These are phyloP conservation scores for Heterohyrax brucei DNA, from an alignment of 2,797 vertebrate species.

Conservation along the genomic window DNA sequence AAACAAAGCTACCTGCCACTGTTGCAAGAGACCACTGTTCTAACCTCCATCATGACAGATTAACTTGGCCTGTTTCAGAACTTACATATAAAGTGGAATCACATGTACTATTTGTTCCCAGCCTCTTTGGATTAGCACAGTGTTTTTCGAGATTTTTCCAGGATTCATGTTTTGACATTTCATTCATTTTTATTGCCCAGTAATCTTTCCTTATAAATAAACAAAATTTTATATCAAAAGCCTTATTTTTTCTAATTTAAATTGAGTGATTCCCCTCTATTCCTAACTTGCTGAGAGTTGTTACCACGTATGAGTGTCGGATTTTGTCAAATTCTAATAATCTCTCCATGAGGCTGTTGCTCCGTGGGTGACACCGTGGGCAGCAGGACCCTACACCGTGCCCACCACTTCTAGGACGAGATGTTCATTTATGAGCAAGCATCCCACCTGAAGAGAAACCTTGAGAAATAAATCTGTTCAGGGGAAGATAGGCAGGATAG, in stretches of 20 bases:
- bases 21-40: background rate
- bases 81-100: background rate
- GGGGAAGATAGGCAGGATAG: background rate
- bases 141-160: background rate
- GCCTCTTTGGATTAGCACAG: background rate
- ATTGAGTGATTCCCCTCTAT: background rate
- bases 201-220: conserved; percentile 7
- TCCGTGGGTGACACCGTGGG: background rate
- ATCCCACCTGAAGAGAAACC: background rate
- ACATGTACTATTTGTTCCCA: background rate
- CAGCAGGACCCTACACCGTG: background rate
- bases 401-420: background rate
- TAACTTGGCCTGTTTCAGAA: background rate
- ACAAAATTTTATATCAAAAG: background rate
- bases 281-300: background rate
- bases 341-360: background rate
- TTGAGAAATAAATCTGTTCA: conserved; percentile 30
- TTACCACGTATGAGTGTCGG: background rate
- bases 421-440: conserved; percentile 6
- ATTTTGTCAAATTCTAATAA: background rate
- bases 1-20: background rate
- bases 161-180: conserved; percentile 16
- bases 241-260: conserved; percentile 28
- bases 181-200: conserved; percentile 12
- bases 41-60: background rate